These are phyloP conservation scores for Phacellophora camtschatica DNA, from an alignment of 30 jellyfish, hydroid and myxozoan genomes.

Conservation along the genomic window DNA sequence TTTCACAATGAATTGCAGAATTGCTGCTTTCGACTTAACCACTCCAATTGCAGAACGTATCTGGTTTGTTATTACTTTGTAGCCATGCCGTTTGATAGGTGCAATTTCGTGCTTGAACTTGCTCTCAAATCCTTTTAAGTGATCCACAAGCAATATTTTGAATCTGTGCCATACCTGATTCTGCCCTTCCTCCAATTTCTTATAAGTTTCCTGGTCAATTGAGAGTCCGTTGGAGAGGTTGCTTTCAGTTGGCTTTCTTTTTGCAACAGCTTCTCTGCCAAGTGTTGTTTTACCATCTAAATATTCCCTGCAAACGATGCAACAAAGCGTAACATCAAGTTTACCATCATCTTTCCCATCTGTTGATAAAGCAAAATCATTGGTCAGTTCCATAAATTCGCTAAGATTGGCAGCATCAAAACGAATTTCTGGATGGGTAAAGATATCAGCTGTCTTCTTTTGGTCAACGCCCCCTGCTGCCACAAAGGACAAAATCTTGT, in stretches of 20 bases:
- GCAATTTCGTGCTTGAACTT: background rate
- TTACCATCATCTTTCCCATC: too few species aligned
- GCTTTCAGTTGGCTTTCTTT: too few species aligned
- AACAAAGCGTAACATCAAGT: too few species aligned
- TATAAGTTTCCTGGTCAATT: background rate
- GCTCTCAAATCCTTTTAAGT: background rate
- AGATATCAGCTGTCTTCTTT: background rate
- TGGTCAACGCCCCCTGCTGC: background rate
- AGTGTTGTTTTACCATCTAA: too few species aligned
- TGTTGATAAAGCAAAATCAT: background rate
- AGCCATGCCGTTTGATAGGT: background rate
- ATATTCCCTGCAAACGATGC: too few species aligned
- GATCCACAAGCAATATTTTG: background rate
- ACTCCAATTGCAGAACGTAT: conserved; percentile 12
- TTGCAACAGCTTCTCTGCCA: too few species aligned
- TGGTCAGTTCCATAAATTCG: background rate
- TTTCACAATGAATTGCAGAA: conserved; percentile 28
- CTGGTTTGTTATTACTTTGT: background rate
- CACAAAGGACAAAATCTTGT: background rate
- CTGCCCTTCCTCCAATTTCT: background rate
- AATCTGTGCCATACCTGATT: background rate
- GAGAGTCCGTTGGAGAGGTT: background rate
- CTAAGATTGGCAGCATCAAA: background rate
- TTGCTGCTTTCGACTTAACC: conserved; percentile 23
- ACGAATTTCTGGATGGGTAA: background rate